phyloP scores from a whole-genome alignment of 2,888 invertebrate species.

The Netelia fuscicornis region DNA sequence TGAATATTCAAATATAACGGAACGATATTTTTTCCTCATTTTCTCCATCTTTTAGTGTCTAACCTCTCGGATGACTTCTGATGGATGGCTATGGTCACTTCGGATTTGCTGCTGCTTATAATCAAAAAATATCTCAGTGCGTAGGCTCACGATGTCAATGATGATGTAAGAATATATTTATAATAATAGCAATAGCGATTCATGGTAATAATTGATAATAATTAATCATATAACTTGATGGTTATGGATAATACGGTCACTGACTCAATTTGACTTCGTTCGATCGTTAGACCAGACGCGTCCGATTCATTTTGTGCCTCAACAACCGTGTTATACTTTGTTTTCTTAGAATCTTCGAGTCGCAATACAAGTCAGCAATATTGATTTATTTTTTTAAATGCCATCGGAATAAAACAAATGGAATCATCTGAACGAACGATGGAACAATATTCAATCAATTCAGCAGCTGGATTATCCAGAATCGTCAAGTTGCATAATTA shows the following conservation, averaged over 20 bases:
- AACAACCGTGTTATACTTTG: background rate
- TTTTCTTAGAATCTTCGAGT: slow-evolving; percentile 1
- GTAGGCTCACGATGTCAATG: slow-evolving; percentile 49
- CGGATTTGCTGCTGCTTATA: too few species aligned
- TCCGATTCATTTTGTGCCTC: slow-evolving; percentile 8
- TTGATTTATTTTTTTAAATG: slow-evolving; percentile 29
- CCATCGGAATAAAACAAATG: slow-evolving; percentile 62
- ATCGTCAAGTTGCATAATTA: slow-evolving; percentile 59
- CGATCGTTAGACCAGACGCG: slow-evolving; percentile 12
- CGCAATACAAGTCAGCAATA: background rate
- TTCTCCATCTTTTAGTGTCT: too few species aligned
- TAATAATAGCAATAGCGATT: slow-evolving; percentile 71
- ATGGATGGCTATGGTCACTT: too few species aligned
- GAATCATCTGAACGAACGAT: slow-evolving; percentile 52
- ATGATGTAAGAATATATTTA: slow-evolving; percentile 81
- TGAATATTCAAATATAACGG: too few species aligned
- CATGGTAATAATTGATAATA: slow-evolving; percentile 59
- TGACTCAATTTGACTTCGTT: slow-evolving; percentile 42
- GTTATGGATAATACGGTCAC: slow-evolving; percentile 47
- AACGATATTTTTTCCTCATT: too few species aligned
- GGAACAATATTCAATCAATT: slow-evolving; percentile 39
- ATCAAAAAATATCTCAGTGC: background rate
- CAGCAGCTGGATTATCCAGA: slow-evolving; percentile 46
- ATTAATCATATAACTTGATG: slow-evolving; percentile 55
- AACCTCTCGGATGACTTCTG: too few species aligned